Conservation (phyloP, 2,797 vertebrate genomes). For the Balearica regulorum region DNA sequence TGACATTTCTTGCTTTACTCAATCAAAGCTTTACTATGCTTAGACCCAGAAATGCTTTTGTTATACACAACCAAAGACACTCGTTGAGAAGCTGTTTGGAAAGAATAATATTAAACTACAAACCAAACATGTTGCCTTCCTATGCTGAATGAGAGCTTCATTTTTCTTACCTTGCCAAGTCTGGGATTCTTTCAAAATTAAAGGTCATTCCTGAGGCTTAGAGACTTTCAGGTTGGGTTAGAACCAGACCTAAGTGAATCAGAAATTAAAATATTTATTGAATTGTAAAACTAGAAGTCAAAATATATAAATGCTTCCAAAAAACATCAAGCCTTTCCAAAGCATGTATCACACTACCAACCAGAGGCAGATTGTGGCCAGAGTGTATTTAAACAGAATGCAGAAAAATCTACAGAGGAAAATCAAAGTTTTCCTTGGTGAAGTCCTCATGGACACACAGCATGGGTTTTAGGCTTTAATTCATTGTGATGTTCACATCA, state of each 20-base stretch:
- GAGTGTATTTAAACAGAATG: not conserved
- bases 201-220: not conserved
- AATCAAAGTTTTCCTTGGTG: not conserved
- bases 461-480: not conserved
- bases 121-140: not conserved
- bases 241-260: not conserved
- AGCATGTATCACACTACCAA: not conserved
- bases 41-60: not conserved
- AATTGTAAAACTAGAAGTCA: not conserved
- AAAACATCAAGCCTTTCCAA: not conserved
- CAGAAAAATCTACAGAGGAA: not conserved
- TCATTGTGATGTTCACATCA: not conserved
- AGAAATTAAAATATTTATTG: conserved; percentile 2
- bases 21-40: not conserved
- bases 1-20: not conserved
- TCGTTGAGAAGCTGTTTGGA: not conserved
- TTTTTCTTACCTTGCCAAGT: not conserved
- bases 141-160: not conserved
- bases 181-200: not conserved
- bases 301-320: not conserved
- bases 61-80: not conserved
- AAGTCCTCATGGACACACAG: not conserved
- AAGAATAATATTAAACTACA: not conserved
- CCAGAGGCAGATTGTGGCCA: not conserved
- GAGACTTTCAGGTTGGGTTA: not conserved